These are phyloP conservation scores for Ornithoptera priamus DNA, from an alignment of 2,888 invertebrate genomes.

Conservation along the genomic window DNA sequence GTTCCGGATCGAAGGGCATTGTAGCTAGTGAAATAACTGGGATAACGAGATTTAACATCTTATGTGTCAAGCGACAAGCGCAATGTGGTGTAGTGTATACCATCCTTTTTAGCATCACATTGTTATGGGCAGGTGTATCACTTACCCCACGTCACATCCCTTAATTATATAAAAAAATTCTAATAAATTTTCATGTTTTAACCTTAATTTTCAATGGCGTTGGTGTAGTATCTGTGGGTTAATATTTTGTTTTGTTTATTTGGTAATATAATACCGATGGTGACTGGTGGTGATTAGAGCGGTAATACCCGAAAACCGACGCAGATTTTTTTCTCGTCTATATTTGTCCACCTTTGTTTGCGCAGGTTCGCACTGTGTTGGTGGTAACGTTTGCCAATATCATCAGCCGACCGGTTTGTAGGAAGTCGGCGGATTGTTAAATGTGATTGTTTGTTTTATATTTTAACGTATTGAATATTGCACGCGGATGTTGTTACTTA, in stretches of 20 bases:
- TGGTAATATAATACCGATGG: constrained; percentile 33
- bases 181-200: no score
- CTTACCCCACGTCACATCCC: no score
- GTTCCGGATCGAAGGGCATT: no score
- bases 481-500: constrained; percentile 6
- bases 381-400: constrained; percentile 32
- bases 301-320: constrained; percentile 52
- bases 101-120: no score
- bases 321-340: constrained; percentile 31
- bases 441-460: constrained; percentile 30
- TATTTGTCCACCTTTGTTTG: constrained; percentile 61
- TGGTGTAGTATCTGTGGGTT: no score
- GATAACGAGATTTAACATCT: no score
- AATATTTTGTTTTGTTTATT: neutral
- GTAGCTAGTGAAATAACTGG: no score
- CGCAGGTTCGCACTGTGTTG: constrained; percentile 27
- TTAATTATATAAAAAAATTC: no score
- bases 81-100: no score
- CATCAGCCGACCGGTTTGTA: constrained; percentile 14
- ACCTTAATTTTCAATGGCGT: no score
- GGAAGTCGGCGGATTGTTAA: constrained; percentile 30
- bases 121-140: no score
- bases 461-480: constrained; percentile 20
- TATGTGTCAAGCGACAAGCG: no score
- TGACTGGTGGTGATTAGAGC: constrained; percentile 41